Conservation (phyloP, 2,113 vertebrate genomes). For the Bungarus multicinctus region DNA sequence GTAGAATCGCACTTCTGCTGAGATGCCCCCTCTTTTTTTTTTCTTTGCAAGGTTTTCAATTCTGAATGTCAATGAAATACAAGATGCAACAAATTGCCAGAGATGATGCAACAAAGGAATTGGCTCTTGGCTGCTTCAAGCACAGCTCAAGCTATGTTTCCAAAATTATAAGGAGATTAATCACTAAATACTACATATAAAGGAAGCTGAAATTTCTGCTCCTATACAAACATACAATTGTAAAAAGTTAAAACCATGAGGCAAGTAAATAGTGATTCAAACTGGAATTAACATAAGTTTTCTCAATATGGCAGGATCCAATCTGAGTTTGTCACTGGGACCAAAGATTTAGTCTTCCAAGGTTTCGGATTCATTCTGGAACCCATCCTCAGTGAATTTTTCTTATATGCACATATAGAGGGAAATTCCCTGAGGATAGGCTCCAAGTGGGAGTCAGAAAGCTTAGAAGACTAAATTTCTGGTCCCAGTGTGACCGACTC, state of each 20-base stretch:
- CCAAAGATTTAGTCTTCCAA: too few relatives aligned
- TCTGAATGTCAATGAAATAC: constrained; percentile 37
- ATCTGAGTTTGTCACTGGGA: too few relatives aligned
- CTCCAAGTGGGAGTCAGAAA: neutral
- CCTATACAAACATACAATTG: neutral
- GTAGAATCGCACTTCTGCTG: neutral
- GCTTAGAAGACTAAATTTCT: neutral
- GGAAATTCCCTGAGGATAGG: neutral
- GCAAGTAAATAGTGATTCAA: neutral
- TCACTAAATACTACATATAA: neutral
- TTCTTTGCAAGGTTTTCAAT: constrained; percentile 15
- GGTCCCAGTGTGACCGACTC: neutral
- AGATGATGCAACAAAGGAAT: constrained; percentile 30
- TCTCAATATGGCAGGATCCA: neutral
- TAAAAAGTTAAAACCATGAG: constrained; percentile 5
- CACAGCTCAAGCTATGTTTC: constrained; percentile 20
- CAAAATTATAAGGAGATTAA: constrained; percentile 32
- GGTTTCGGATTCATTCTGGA: too few relatives aligned
- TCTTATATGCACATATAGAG: neutral
- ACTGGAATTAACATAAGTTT: neutral
- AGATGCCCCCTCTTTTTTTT: neutral
- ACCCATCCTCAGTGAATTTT: too few relatives aligned
- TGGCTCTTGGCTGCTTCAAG: constrained; percentile 33
- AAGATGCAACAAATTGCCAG: constrained; percentile 33
- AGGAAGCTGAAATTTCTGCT: constrained; percentile 2